phyloP scores from a whole-genome alignment of 1,140 invertebrate genomes.

The Linepithema humile region DNA sequence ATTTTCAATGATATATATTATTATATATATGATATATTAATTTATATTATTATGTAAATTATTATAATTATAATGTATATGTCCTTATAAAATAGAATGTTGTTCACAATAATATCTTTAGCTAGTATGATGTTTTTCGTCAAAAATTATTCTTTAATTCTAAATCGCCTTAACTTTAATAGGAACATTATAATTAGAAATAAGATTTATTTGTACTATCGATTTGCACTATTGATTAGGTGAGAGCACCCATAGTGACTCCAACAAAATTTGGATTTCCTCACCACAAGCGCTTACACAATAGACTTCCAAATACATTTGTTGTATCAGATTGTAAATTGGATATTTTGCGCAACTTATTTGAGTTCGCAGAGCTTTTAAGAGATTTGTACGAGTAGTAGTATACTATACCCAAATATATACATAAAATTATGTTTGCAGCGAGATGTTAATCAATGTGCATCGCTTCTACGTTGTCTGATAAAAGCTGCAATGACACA shows the following conservation, averaged over 20 bases:
- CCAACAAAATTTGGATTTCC: constrained; percentile 53
- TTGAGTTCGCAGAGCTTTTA: not conserved
- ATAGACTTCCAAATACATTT: not conserved
- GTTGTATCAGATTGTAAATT: not conserved
- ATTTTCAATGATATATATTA: too few relatives aligned
- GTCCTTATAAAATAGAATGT: too few relatives aligned
- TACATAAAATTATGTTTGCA: constrained; percentile 64
- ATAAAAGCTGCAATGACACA: constrained; percentile 89
- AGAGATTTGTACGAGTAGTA: not conserved
- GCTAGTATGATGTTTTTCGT: constrained; percentile 57
- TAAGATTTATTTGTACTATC: constrained; percentile 81
- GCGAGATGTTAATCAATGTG: constrained; percentile 85
- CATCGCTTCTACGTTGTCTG: constrained; percentile 95
- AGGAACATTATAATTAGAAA: constrained; percentile 80
- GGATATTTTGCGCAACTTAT: not conserved
- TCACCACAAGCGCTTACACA: constrained; percentile 33
- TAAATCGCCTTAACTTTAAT: constrained; percentile 74
- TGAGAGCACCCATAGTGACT: constrained; percentile 77
- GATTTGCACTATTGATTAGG: constrained; percentile 81
- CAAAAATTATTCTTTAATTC: constrained; percentile 72
- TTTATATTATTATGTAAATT: too few relatives aligned
- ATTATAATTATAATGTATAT: too few relatives aligned
- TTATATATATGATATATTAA: too few relatives aligned
- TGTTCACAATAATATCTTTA: constrained; percentile 32
- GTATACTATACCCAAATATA: not conserved